A percentile compares a stretch with the other conserved stretches of the same genome.
These are phyloP conservation scores for Drosophila paulistorum DNA, from an alignment of 1,140 invertebrate species.

Conservation along the genomic window DNA sequence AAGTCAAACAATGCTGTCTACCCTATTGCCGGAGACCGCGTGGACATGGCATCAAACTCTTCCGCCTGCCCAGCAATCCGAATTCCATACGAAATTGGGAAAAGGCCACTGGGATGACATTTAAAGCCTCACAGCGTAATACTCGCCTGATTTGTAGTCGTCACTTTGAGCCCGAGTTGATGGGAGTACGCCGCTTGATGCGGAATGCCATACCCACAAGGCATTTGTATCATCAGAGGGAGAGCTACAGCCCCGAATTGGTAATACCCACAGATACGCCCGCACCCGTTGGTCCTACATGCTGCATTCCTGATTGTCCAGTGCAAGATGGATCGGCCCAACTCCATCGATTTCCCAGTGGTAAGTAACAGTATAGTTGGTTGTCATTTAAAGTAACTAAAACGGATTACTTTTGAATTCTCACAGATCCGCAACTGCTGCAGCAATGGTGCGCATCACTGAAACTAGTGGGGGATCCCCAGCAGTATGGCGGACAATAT, in stretches of 20 bases:
- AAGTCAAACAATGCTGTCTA: conserved; percentile 66
- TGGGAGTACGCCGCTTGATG: conserved; percentile 66
- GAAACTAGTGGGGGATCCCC: conserved; percentile 32
- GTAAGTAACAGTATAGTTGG: conserved; percentile 23
- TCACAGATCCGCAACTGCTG: conserved; percentile 44
- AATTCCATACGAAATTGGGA: conserved; percentile 63
- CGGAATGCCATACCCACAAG: conserved; percentile 62
- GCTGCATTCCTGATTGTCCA: conserved; percentile 51
- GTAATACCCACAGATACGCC: conserved; percentile 1
- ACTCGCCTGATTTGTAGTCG: conserved; percentile 70
- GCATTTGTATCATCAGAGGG: conserved; percentile 31
- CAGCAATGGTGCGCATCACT: conserved; percentile 60
- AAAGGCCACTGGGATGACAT: conserved; percentile 59
- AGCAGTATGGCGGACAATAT: conserved; percentile 49
- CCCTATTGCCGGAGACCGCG: conserved; percentile 64
- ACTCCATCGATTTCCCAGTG: conserved; percentile 63
- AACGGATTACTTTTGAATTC: too few species aligned
- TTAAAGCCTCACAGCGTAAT: conserved; percentile 67
- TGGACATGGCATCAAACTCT: conserved; percentile 68
- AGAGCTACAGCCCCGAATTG: conserved; percentile 2
- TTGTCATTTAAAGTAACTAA: too few species aligned
- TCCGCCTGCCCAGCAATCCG: conserved; percentile 60
- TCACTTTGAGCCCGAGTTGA: conserved; percentile 64
- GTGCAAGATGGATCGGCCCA: conserved; percentile 26
- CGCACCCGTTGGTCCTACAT: conserved; percentile 20